Evolutionary conservation across 2,888 invertebrate species (phyloP), one percentile per base, ranked within the genome.

Genomic region (Nesidiocoris tenuis): DNA sequence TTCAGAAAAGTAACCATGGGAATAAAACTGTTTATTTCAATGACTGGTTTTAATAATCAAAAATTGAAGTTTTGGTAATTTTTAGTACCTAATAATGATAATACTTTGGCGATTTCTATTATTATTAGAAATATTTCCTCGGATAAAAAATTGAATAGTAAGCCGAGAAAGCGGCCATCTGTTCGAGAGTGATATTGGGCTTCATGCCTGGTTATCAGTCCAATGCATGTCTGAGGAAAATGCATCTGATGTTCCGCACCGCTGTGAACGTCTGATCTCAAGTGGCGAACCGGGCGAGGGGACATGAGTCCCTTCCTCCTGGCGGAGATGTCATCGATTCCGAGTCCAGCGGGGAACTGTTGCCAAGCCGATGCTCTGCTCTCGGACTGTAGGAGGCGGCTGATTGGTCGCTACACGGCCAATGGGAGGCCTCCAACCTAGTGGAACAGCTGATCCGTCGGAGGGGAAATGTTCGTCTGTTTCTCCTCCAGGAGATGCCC

Each of bases 301-400:
- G n/a, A n/a, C n/a, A n/a, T n/a, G n/a, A n/a, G n/a, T 39, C 39
- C 39, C 39, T 39, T 39, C 39, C 12, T 39, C 39, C 39, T 39
- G 3, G 39, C 12, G 39, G 39, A 61, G 61, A 72, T 72, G 72
- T 72, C 72, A 72, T 72, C 72, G 72, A 72, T 72, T 72, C 72
- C 72, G 22, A 72, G 61, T 72, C 72, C 61, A 25, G 61, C 72
- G 72, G 63, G 23, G 74, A 75, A 75, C 75, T 75, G 77, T 77
- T 77, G 74, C 77, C 77, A 77, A 71, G 77, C 75, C 75, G 75
- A 68, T 68, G 65, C 23, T 23, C 23, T 24, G n/a, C 66, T 54
- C 57, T 25, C 21, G 39, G 22, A 21, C 12, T n/a, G 22, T 55
- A 12, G 22, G 59, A 24, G 55, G 21, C 57, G 21, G 19, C 64